Base-by-base conservation (phyloP, 1,140 invertebrate genomes). In the Lepeophtheirus salmonis region DNA sequence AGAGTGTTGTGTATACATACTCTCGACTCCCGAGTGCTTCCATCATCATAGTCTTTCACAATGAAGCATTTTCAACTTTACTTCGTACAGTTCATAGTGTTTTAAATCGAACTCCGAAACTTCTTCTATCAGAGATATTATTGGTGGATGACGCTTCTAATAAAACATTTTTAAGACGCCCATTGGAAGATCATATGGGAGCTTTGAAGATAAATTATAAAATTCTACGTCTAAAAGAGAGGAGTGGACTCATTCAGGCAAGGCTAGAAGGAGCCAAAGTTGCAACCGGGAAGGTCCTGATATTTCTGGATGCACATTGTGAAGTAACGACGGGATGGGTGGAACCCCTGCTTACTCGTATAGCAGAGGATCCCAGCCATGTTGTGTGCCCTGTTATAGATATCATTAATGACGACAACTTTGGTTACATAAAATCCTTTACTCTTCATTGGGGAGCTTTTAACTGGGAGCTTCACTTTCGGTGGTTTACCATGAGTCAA, bases 381-480 rank as follows among this genome's bases (percentile, higher is more conserved):
- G 80, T 92, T 2, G 83, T 91, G n/a, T 90, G 87, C 64, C 91
- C 91, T 0, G 84, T 96, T 1, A 97, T 97, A 57, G 91, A 97
- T 69, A 89, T 95, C 17, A 88, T 96, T 20, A 86, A 85, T 62
- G 90, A 95, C 67, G 83, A 91, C 65, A 89, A 86, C 2, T 87
- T 96, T 66, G 84, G 86, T 51, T 92, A 91, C 66, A 80, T 86
- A 0, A 81, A 83, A 66, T 84, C 82, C 64, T 90, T 92, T 65
- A 88, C 91, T 67, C 75, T 90, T 0, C 87, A 92, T 68, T 96
- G 89, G 88, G 94, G 92, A 6, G 92, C 88, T 0, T 94, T 97
- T 68, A 96, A 95, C 70, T 96, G 92, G 91, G 84, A 89, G 62
- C 72, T 97, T 0, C 90, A 94, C 69, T 97, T 97, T 69, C 69